A percentile compares a stretch with the other conserved stretches of the same genome.
Evolutionary conservation across 1,140 invertebrate species (phyloP).

Genomic region (Atta texana): DNA sequence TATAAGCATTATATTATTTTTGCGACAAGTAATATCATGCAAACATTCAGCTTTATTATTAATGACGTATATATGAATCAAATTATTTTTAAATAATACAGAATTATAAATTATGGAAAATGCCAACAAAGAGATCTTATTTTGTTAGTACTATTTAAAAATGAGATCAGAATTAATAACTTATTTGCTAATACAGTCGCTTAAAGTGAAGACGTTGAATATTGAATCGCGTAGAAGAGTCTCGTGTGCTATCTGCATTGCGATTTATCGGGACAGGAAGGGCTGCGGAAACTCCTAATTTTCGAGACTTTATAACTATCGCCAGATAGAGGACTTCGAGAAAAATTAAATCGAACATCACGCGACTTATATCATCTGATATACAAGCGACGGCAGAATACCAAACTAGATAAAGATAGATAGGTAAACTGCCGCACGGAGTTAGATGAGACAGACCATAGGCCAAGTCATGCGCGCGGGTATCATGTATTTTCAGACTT

Average conservation of each 20-base stretch:
- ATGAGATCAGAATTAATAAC: not conserved
- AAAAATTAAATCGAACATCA: conserved; percentile 66
- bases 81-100: conserved; percentile 1
- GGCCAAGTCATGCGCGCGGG: conserved; percentile 68
- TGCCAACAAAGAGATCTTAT: not conserved
- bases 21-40: not conserved
- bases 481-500: conserved; percentile 74
- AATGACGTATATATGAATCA: not conserved
- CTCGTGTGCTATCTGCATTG: conserved; percentile 20
- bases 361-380: conserved; percentile 32
- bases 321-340: conserved; percentile 31
- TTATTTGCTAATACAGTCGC: not conserved
- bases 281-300: conserved; percentile 3
- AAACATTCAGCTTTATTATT: not conserved
- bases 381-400: conserved; percentile 61
- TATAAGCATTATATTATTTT: conserved; percentile 20
- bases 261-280: not conserved
- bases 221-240: not conserved
- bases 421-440: conserved; percentile 68
- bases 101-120: not conserved
- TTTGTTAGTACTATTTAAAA: not conserved
- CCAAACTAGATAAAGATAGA: conserved; percentile 73
- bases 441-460: conserved; percentile 20
- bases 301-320: conserved; percentile 50
- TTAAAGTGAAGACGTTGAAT: not conserved